These are phyloP conservation scores for Nematolebias whitei DNA, from an alignment of 2,113 vertebrate species.

Conservation along the genomic window DNA sequence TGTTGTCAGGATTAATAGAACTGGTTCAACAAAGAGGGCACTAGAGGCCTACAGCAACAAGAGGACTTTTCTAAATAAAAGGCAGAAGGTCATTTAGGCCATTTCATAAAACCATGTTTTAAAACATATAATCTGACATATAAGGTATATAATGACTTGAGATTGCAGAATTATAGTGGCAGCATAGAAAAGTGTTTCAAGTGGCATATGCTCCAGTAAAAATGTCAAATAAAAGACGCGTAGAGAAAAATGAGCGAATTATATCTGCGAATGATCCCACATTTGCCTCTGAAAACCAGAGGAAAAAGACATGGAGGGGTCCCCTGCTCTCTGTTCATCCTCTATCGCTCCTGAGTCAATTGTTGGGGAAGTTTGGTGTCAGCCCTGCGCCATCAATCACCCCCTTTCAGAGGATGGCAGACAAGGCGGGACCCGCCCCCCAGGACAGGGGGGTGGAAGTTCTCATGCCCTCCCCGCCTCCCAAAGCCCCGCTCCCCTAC, in stretches of 20 bases:
- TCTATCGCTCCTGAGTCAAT: slow-evolving; percentile 81
- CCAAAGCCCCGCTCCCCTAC: slow-evolving; percentile 75
- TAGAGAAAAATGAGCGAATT: slow-evolving; percentile 83
- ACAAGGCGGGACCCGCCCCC: slow-evolving; percentile 83
- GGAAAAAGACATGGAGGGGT: slow-evolving; percentile 75
- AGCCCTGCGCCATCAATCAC: slow-evolving; percentile 84
- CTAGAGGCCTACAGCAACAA: slow-evolving; percentile 41
- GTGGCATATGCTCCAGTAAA: slow-evolving; percentile 75
- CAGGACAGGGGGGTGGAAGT: slow-evolving; percentile 81
- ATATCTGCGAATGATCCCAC: slow-evolving; percentile 78
- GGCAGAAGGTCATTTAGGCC: slow-evolving; percentile 63
- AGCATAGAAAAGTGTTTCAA: slow-evolving; percentile 61
- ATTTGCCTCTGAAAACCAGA: slow-evolving; percentile 80
- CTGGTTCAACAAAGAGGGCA: slow-evolving; percentile 44
- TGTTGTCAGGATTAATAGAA: slow-evolving; percentile 51
- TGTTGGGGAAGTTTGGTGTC: slow-evolving; percentile 82
- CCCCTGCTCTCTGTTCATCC: slow-evolving; percentile 75
- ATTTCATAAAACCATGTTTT: slow-evolving; percentile 49
- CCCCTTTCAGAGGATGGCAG: slow-evolving; percentile 82
- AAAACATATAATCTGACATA: slow-evolving; percentile 71
- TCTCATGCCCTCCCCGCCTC: slow-evolving; percentile 86
- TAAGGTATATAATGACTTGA: slow-evolving; percentile 57
- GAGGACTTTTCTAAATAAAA: slow-evolving; percentile 58
- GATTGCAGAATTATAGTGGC: slow-evolving; percentile 44
- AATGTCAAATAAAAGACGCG: slow-evolving; percentile 78